Evolutionary conservation across 2,888 invertebrate genomes (phyloP).

Genomic region (Sceliomorpha sp.): DNA sequence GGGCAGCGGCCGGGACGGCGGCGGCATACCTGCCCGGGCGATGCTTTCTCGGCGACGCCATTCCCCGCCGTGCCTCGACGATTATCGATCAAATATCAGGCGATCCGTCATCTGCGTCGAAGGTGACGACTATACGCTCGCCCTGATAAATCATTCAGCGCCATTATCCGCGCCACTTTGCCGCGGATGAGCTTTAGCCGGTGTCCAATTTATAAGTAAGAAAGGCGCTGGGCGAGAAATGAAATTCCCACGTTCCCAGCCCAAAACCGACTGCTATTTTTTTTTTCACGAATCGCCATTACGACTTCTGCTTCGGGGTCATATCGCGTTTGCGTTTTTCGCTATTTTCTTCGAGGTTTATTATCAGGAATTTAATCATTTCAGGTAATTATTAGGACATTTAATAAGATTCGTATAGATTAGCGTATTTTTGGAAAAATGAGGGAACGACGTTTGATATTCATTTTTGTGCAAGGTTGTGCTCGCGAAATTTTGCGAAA

Average conservation of each 20-base stretch:
- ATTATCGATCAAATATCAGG: conserved; percentile 54
- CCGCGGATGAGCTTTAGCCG: conserved; percentile 49
- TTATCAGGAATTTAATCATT: too few species aligned
- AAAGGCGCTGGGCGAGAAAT: conserved; percentile 50
- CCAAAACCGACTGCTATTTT: conserved; percentile 40
- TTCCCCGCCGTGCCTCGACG: conserved; percentile 37
- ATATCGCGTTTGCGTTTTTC: too few species aligned
- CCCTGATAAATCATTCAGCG: conserved; percentile 56
- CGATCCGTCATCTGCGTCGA: conserved; percentile 57
- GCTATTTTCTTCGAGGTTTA: too few species aligned
- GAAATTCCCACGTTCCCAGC: conserved; percentile 27
- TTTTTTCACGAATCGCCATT: conserved; percentile 47
- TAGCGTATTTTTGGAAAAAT: too few species aligned
- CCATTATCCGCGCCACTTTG: conserved; percentile 55
- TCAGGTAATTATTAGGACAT: too few species aligned
- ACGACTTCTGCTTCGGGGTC: too few species aligned
- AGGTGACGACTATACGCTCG: conserved; percentile 50
- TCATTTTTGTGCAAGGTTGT: too few species aligned
- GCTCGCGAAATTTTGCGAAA: too few species aligned
- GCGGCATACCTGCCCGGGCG: conserved; percentile 6
- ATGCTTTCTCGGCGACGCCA: conserved; percentile 33
- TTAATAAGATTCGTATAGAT: too few species aligned
- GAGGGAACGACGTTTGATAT: too few species aligned
- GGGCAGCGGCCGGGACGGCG: too few species aligned
- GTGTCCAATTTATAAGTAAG: conserved; percentile 53